These are phyloP conservation scores for Hirtodrosophila duncani DNA, from an alignment of 2,888 invertebrate genomes.

Conservation along the genomic window DNA sequence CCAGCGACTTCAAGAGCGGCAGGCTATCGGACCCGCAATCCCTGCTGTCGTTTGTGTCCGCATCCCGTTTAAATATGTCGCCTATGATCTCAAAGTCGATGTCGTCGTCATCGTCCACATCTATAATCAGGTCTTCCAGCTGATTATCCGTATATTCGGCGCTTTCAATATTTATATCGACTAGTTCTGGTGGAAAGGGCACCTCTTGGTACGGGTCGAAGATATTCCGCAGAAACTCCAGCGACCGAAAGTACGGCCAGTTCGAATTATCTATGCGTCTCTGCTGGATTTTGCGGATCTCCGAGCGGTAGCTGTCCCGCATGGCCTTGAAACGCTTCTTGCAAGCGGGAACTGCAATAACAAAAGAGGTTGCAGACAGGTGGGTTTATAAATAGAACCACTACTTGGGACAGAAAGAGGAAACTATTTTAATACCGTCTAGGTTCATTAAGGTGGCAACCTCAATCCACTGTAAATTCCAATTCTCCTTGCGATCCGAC, in stretches of 20 bases:
- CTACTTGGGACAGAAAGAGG: neutral
- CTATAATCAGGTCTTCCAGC: conserved; percentile 45
- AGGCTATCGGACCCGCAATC: conserved; percentile 27
- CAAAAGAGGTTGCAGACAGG: neutral
- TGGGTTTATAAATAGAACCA: no score
- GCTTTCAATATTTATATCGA: conserved; percentile 1
- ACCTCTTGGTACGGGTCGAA: conserved; percentile 47
- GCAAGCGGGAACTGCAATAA: conserved; percentile 26
- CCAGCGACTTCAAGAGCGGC: conserved; percentile 8
- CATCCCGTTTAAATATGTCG: conserved; percentile 48
- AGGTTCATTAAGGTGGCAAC: conserved; percentile 39
- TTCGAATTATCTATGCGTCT: conserved; percentile 15
- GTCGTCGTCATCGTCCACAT: conserved; percentile 54
- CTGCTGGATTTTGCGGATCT: conserved; percentile 53
- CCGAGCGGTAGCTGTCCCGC: conserved; percentile 47
- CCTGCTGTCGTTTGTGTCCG: no score
- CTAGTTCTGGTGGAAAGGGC: conserved; percentile 30
- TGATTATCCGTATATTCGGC: neutral
- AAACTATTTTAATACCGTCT: conserved; percentile 33
- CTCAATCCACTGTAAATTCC: conserved; percentile 31
- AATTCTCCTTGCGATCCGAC: conserved; percentile 33
- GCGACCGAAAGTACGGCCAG: conserved; percentile 45
- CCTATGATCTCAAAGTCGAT: conserved; percentile 57
- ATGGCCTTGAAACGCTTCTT: conserved; percentile 56
- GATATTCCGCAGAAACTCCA: conserved; percentile 51